Base-by-base conservation (phyloP, 2,888 invertebrate species). In the Emesis furor region DNA sequence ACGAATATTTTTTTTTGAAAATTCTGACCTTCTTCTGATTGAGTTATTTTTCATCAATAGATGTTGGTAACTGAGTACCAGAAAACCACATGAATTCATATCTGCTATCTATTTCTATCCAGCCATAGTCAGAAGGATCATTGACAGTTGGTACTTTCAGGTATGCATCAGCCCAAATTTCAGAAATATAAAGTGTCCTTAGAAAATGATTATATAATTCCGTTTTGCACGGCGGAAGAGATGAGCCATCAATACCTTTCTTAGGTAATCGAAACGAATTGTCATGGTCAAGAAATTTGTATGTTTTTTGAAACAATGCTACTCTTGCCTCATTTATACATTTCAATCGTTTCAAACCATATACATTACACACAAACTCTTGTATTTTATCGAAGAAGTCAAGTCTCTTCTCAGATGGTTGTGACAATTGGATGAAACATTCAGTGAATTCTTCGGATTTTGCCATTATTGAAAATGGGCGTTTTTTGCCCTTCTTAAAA, bases 1-100 rank as follows among this genome's bases (percentile, higher is more conserved):
- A 55, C 17, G 55, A 55, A 17, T 17, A 55, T 1, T 14, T 14
- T 51, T 14, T 55, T 12, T 5, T 17, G 24, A 62, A 62, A 24
- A 62, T 10, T 3, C 30, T 62, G 30, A 62, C 30, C 62, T 62
- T 62, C 30, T 62, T 30, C 8, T 30, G 62, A 30, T 30, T 62
- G 24, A 10, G 62, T 62, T 62, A 62, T 62, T 30, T 62, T 24
- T 24, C 30, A 30, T 62, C 62, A 24, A 62, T 62, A 10, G 10
- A 24, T 30, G 62, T 62, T 62, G 62, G 62, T 62, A 62, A 62
- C 62, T 62, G 62, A 62, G 30, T 62, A 6, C 62, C 62, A 62
- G 62, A 62, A 62, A 62, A 62, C 30, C 62, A 62, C 30, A 1
- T 30, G 2, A 62, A 62, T 62, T 24, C 30, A 30, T 30, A 62